A percentile compares a stretch with the other conserved stretches of the same genome.
These are phyloP conservation scores for Aphelenchoides avenae DNA, from an alignment of 1,140 invertebrate genomes.

Conservation along the genomic window DNA sequence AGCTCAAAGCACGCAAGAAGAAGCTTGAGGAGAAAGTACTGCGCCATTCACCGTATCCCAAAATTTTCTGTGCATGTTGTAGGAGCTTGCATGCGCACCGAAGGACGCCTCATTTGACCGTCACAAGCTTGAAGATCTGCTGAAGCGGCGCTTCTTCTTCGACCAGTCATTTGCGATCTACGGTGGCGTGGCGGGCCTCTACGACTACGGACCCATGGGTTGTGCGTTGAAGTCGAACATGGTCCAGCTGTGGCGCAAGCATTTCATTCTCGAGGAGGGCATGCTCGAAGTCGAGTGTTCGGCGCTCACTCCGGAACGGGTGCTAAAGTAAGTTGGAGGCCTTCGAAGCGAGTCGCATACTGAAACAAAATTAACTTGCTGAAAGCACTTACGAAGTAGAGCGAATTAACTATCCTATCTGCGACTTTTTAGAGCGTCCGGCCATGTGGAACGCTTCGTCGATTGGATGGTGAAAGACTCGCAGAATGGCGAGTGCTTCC, in stretches of 20 bases:
- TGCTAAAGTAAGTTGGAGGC: slow-evolving; percentile 71
- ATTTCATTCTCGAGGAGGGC: slow-evolving; percentile 93
- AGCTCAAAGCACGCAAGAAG: slow-evolving; percentile 85
- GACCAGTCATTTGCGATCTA: slow-evolving; percentile 99
- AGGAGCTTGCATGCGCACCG: slow-evolving; percentile 76
- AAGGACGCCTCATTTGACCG: slow-evolving; percentile 74
- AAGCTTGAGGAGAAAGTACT: slow-evolving; percentile 78
- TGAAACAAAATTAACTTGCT: slow-evolving; percentile 8
- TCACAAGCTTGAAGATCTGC: slow-evolving; percentile 87
- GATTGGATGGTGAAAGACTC: slow-evolving; percentile 98
- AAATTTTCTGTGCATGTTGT: slow-evolving; percentile 24
- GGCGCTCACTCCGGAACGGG: slow-evolving; percentile 89
- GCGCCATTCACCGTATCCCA: slow-evolving; percentile 11
- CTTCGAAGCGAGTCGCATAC: neutral
- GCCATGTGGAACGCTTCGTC: slow-evolving; percentile 96
- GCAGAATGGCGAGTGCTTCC: slow-evolving; percentile 90
- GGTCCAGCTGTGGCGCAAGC: slow-evolving; percentile 84
- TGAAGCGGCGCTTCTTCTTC: slow-evolving; percentile 94
- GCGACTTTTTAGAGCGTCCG: slow-evolving; percentile 73
- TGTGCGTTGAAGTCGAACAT: slow-evolving; percentile 95
- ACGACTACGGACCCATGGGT: slow-evolving; percentile 98
- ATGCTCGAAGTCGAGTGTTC: slow-evolving; percentile 98
- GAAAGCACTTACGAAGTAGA: slow-evolving; percentile 2
- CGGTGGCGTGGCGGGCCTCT: slow-evolving; percentile 80
- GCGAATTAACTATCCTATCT: slow-evolving; percentile 23